Base-by-base conservation (phyloP, 2,113 vertebrate genomes). In the Silurus meridionalis region DNA sequence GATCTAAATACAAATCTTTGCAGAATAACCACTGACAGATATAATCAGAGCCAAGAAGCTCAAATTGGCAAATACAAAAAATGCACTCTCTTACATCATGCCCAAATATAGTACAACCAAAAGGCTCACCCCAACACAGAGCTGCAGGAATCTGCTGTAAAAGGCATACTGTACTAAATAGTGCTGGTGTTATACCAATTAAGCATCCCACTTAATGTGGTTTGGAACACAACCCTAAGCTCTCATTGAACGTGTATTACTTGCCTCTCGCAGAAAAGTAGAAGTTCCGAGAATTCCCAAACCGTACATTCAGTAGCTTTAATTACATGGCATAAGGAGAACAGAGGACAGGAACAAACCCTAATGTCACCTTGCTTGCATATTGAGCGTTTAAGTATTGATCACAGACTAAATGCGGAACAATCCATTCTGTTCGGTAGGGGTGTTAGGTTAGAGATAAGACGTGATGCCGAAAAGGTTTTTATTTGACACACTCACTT, bases 401-500 rank as follows among this genome's bases (percentile, higher is more conserved):
- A 83, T 83, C 17, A 10, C 4, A 50, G 8, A 67, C 63, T 17
- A 53, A 67, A 25, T 82, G 15, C n/a, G 23, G 15, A 82, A 21
- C 79, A 15, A 37, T 52, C 17, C 10, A 48, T 64, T 66, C 13
- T 74, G 46, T 50, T 23, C 21, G 46, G 46, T 7, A 74, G 69
- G 8, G 7, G 19, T n/a, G 46, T 75, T 23, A 2, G 23, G 21
- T 7, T 52, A 75, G 50, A 75, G 48, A 52, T 21, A 9, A 19
- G 46, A 50, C 50, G 69, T 50, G 37, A 72, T 48, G 69, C 19
- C 37, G 28, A 71, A 46, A 23, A 21, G 17, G 9, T 52, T 52
- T 52, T 52, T 52, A 23, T 52, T n/a, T 50, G 28, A 67, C 52
- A 46, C 17, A 79, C 98, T 97, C 96, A 99, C 98, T 98, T 99